These are phyloP conservation scores for Pitta sordida DNA, from an alignment of 2,113 vertebrate genomes.

Conservation along the genomic window DNA sequence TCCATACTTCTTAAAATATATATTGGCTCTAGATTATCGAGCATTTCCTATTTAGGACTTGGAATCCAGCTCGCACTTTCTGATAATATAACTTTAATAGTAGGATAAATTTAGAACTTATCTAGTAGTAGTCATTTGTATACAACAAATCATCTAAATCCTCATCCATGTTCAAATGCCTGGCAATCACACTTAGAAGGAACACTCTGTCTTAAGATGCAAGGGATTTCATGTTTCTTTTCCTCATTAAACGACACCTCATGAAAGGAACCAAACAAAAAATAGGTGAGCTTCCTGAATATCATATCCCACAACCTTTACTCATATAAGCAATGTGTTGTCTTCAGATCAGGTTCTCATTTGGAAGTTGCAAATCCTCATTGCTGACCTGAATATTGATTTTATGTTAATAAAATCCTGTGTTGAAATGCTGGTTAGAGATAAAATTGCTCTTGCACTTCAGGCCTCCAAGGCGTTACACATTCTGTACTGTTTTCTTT, in stretches of 20 bases:
- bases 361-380: background rate
- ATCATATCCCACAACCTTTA: background rate
- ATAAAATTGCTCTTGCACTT: background rate
- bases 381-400: background rate
- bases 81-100: conserved; percentile 15
- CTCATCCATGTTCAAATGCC: background rate
- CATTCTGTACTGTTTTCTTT: background rate
- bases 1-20: background rate
- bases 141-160: background rate
- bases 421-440: background rate
- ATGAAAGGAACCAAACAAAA: background rate
- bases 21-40: background rate
- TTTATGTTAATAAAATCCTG: conserved; percentile 4
- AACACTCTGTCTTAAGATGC: background rate
- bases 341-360: background rate
- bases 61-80: background rate
- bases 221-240: background rate
- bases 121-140: background rate
- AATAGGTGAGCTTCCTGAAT: background rate
- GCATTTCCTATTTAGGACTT: background rate
- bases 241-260: background rate
- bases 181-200: background rate
- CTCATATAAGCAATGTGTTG: background rate
- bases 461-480: background rate
- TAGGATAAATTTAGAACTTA: background rate